Conservation (phyloP, 2,888 invertebrate genomes). For the Amphipyra tragopoginis region DNA sequence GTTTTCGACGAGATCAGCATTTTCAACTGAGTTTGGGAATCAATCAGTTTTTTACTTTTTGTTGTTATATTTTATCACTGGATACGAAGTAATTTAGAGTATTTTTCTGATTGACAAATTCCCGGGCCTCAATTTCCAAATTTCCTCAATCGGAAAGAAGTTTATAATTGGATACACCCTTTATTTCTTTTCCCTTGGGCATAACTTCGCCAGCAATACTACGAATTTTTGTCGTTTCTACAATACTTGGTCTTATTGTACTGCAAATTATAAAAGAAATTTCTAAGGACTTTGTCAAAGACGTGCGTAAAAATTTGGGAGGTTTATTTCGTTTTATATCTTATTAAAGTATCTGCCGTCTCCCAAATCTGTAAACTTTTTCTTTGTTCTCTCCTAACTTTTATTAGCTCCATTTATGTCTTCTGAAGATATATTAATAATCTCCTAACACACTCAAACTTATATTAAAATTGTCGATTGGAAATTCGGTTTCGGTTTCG, state of each 20-base stretch:
- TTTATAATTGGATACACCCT: conserved; percentile 22
- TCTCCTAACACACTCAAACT: no score
- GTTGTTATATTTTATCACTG: background rate
- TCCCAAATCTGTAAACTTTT: background rate
- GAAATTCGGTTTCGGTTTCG: no score
- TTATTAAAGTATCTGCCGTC: no score
- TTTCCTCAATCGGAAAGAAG: conserved; percentile 1
- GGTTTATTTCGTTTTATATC: background rate
- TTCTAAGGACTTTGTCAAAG: background rate
- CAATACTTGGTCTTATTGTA: background rate
- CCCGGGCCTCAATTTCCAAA: background rate
- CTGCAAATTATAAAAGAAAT: conserved; percentile 5
- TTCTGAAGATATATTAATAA: no score
- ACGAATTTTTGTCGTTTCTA: background rate
- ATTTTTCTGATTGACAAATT: background rate
- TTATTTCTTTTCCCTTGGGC: background rate
- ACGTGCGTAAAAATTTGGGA: background rate
- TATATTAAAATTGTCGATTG: no score
- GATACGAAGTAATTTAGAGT: background rate
- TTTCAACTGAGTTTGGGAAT: background rate
- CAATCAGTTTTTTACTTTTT: background rate
- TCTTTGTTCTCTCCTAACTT: no score
- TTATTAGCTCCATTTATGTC: no score
- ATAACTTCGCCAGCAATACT: background rate
- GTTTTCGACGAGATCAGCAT: background rate